Evolutionary conservation across 2,113 vertebrate genomes (phyloP).

Genomic region (Coreoperca whiteheadi): DNA sequence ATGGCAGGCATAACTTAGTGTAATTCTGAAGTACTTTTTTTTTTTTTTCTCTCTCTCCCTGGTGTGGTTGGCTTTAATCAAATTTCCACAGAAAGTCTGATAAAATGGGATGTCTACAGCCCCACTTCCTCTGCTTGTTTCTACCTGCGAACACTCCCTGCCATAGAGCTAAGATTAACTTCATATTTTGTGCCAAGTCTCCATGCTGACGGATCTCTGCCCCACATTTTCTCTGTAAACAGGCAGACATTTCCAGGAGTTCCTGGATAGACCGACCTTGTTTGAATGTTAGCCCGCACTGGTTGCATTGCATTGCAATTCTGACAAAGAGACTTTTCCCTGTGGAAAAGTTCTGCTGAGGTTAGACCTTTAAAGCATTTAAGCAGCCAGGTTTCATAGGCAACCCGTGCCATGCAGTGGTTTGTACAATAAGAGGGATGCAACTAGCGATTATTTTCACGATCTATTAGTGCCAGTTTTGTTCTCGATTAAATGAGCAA

Average conservation of each 20-base stretch:
- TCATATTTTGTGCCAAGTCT: background rate
- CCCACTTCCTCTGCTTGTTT: background rate
- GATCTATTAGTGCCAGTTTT: background rate
- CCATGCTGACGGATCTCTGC: background rate
- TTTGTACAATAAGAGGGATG: background rate
- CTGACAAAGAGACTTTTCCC: constrained; percentile 39
- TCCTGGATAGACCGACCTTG: constrained; percentile 40
- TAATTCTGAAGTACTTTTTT: background rate
- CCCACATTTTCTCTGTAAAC: constrained; percentile 19
- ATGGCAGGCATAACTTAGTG: background rate
- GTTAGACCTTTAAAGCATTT: background rate
- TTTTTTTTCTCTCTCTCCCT: background rate
- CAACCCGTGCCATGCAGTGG: background rate
- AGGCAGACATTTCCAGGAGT: constrained; percentile 44
- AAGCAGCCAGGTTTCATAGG: background rate
- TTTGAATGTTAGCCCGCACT: constrained; percentile 25
- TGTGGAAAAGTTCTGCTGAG: background rate
- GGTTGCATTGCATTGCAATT: constrained; percentile 33
- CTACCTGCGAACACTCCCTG: background rate
- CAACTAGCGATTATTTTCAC: background rate
- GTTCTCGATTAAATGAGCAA: background rate
- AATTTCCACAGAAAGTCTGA: background rate
- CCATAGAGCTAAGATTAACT: background rate
- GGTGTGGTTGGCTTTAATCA: background rate
- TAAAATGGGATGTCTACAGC: background rate